Evolutionary conservation across 2,888 invertebrate species (phyloP), one percentile per base, ranked within the genome.

Genomic region (Rhaphigaster nebulosa): DNA sequence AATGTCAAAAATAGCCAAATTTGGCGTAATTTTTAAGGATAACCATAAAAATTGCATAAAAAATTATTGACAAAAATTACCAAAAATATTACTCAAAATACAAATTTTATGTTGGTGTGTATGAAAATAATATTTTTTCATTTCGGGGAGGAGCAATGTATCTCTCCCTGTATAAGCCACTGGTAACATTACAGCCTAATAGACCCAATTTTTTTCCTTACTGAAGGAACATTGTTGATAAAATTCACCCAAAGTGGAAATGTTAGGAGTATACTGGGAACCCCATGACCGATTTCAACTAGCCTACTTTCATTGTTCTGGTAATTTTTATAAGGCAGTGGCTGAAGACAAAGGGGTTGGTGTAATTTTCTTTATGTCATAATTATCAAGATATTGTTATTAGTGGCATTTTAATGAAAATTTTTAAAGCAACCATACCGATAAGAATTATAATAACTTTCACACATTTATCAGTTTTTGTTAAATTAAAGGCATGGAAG

Each of bases 221-320:
- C 20, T 20, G 1, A 4, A 76, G 38, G 15, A 20, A 38, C 18
- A 38, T 23, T 76, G 34, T 38, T 76, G 34, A 76, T 76, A 23
- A 20, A 76, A 76, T 76, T 76, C 38, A 20, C 70, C 70, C 12
- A 38, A 76, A 76, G 5, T 38, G 70, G 70, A 34, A 76, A 76
- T 76, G 20, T 76, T 76, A 38, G 70, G 34, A 1, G 1, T 38
- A 38, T 6, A 38, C 70, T 76, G 8, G 38, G 38, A 76, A 18
- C 5, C 38, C 20, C 65, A 65, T n/a, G 10, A 65, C 65, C 26
- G 5, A 29, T 29, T 65, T 65, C 29, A 65, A 15, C 70, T 34
- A 76, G 70, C 70, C 70, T 76, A 76, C 70, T 76, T 76, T 38
- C 70, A 76, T 76, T 76, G 70, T 76, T 76, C 70, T 38, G 15